These are phyloP conservation scores for Girardinichthys multiradiatus DNA, from an alignment of 2,113 vertebrate genomes.

Conservation along the genomic window DNA sequence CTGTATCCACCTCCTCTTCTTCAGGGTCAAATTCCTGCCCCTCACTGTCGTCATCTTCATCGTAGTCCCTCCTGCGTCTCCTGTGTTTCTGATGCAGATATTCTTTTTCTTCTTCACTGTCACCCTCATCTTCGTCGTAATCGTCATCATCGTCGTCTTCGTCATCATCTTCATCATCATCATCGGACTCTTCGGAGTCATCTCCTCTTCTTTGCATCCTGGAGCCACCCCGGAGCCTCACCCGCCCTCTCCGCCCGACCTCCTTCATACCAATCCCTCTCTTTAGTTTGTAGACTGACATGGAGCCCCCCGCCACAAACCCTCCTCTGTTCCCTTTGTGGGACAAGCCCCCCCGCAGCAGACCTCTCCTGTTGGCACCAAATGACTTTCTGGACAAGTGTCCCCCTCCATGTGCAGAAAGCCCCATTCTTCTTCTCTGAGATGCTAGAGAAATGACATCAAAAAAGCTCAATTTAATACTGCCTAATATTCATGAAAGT, in stretches of 20 bases:
- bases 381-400: slow-evolving; percentile 79
- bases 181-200: slow-evolving; percentile 75
- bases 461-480: background rate
- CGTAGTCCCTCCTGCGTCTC: slow-evolving; percentile 59
- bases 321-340: slow-evolving; percentile 66
- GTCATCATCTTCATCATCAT: slow-evolving; percentile 44
- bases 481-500: background rate
- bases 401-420: slow-evolving; percentile 65
- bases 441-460: slow-evolving; percentile 20
- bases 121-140: slow-evolving; percentile 54
- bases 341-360: slow-evolving; percentile 70
- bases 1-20: slow-evolving; percentile 71
- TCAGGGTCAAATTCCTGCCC: slow-evolving; percentile 87
- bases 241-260: slow-evolving; percentile 63
- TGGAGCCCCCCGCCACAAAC: slow-evolving; percentile 27
- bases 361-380: slow-evolving; percentile 67
- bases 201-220: slow-evolving; percentile 77
- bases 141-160: slow-evolving; percentile 64
- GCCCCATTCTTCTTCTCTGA: slow-evolving; percentile 54
- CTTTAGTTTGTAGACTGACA: slow-evolving; percentile 65
- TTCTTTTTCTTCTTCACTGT: slow-evolving; percentile 69
- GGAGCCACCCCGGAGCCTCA: slow-evolving; percentile 78
- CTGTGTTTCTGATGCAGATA: slow-evolving; percentile 29
- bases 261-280: slow-evolving; percentile 67
- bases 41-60: slow-evolving; percentile 89